phyloP scores from a whole-genome alignment of 30 jellyfish, hydroid and myxozoan species.

The Phacellophora camtschatica region DNA sequence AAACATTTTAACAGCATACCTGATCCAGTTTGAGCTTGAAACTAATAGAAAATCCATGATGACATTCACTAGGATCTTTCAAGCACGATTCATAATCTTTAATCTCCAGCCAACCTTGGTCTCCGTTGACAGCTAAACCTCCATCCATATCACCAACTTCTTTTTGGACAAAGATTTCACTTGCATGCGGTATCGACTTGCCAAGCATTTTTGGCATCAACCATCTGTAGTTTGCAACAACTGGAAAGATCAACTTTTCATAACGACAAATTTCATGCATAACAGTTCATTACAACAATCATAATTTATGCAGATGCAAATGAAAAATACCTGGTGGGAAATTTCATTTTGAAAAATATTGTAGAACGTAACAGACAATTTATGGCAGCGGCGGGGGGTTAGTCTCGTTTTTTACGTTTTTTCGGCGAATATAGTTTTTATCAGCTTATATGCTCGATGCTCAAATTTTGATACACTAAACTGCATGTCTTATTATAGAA shows the following conservation, averaged over 20 bases:
- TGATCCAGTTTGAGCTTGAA: constrained; percentile 91
- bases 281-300: no score
- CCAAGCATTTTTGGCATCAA: constrained; percentile 72
- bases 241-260: constrained; percentile 35
- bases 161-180: constrained; percentile 60
- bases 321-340: no score
- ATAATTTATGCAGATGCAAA: no score
- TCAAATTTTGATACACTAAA: no score
- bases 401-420: no score
- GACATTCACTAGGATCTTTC: constrained; percentile 79
- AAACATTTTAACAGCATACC: constrained; percentile 46
- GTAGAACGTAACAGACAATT: no score
- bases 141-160: constrained; percentile 92
- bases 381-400: no score
- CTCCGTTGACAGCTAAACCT: constrained; percentile 85
- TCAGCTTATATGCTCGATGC: no score
- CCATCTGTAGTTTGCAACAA: constrained; percentile 93
- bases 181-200: constrained; percentile 76
- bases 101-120: constrained; percentile 84
- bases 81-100: constrained; percentile 68
- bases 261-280: no score
- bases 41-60: constrained; percentile 93
- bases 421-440: no score
- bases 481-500: no score
- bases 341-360: no score